Evolutionary conservation across 2,797 vertebrate species (phyloP).

Genomic region (Galagoides demidoff): DNA sequence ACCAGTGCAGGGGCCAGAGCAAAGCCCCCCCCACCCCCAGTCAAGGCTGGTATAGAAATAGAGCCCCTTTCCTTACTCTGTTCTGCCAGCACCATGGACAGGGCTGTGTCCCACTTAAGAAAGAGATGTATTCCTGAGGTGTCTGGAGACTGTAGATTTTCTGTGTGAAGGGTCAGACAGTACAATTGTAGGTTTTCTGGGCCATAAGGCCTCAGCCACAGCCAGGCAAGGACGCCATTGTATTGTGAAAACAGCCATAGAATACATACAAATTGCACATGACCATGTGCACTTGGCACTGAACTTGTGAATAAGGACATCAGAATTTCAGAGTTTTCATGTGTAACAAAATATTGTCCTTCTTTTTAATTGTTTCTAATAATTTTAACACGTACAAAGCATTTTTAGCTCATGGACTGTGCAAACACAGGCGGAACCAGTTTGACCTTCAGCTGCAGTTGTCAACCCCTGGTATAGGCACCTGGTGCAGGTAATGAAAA

Average conservation of each 20-base stretch:
- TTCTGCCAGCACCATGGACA: background rate
- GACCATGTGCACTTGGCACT: no score
- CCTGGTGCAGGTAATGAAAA: no score
- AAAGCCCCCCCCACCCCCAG: no score
- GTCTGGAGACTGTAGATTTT: no score
- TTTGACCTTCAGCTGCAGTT: fast-evolving
- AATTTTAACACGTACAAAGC: background rate
- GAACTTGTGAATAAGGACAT: background rate
- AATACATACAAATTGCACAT: no score
- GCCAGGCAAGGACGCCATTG: background rate
- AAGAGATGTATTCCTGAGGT: no score
- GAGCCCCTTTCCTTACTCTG: background rate
- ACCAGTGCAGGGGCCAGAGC: background rate
- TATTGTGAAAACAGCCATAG: background rate
- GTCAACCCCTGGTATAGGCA: fast-evolving
- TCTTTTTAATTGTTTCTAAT: background rate
- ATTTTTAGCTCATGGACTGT: background rate
- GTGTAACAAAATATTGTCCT: background rate
- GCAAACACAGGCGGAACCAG: background rate
- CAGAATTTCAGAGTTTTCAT: background rate
- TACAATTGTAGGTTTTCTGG: background rate
- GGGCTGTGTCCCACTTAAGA: background rate
- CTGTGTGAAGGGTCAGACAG: background rate
- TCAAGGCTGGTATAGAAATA: no score
- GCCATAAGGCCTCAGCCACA: background rate